Evolutionary conservation across 2,888 invertebrate genomes (phyloP).

Genomic region (Allophyes oxyacanthae): DNA sequence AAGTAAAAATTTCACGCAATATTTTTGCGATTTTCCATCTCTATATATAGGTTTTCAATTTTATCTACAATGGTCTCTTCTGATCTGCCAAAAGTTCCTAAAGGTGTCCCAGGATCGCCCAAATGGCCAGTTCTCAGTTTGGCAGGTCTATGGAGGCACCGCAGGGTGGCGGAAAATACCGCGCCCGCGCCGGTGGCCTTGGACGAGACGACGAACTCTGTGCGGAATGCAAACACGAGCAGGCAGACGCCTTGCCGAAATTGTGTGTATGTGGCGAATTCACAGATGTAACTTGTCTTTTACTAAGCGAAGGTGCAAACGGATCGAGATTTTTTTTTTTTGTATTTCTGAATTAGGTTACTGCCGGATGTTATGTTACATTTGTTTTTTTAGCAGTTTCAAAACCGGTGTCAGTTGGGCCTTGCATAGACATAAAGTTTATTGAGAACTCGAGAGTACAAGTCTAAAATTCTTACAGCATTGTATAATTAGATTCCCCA

Average conservation of each 20-base stretch:
- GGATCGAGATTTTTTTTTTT: neutral
- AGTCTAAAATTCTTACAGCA: constrained; percentile 18
- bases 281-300: constrained; percentile 44
- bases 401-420: constrained; percentile 5
- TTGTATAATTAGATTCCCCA: constrained; percentile 30
- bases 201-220: constrained; percentile 81
- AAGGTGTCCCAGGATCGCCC: constrained; percentile 31
- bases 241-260: constrained; percentile 76
- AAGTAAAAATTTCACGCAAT: too few species aligned
- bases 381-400: constrained; percentile 6
- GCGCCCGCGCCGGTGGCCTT: constrained; percentile 70
- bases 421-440: neutral
- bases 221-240: constrained; percentile 83
- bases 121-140: constrained; percentile 58
- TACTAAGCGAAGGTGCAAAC: constrained; percentile 28
- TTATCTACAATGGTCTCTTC: neutral
- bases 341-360: constrained; percentile 34
- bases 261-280: constrained; percentile 56
- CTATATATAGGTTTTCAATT: neutral
- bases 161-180: constrained; percentile 62
- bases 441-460: constrained; percentile 3
- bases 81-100: neutral
- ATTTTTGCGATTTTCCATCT: too few species aligned
- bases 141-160: constrained; percentile 71
- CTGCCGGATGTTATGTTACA: constrained; percentile 31